A percentile compares a stretch with the other conserved stretches of the same genome.
Conservation (phyloP, 2,113 vertebrate genomes). For the Pithys albifrons region DNA sequence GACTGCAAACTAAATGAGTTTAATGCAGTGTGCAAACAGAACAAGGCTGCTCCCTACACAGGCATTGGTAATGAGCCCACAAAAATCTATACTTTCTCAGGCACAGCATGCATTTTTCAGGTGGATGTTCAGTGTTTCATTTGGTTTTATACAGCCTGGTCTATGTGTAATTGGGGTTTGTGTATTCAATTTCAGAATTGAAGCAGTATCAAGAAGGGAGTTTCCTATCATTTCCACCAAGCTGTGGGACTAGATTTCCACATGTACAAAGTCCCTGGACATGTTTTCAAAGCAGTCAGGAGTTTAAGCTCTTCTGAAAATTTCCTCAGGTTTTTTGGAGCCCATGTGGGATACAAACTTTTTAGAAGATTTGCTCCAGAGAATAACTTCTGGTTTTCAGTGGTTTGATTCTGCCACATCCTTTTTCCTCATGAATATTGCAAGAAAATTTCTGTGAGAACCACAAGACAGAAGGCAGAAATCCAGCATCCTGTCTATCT, state of each 20-base stretch:
- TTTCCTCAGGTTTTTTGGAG: background rate
- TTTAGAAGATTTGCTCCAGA: background rate
- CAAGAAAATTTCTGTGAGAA: background rate
- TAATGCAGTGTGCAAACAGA: slow-evolving; percentile 30
- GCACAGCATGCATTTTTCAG: background rate
- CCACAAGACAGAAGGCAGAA: background rate
- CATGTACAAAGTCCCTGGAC: background rate
- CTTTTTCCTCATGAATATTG: background rate
- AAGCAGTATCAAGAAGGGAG: background rate
- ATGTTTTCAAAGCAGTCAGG: background rate
- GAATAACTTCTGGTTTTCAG: background rate
- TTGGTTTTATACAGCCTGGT: background rate
- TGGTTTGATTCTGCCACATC: background rate
- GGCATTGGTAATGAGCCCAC: background rate
- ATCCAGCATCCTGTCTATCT: background rate
- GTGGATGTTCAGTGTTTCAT: background rate
- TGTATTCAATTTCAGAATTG: background rate
- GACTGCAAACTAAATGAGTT: background rate
- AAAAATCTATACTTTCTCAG: background rate
- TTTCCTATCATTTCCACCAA: background rate
- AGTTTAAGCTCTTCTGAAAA: background rate
- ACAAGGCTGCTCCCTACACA: background rate
- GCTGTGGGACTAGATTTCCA: background rate
- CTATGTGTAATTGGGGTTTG: background rate
- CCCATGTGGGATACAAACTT: background rate